Base-by-base conservation (phyloP, 2,888 invertebrate species). In the Oligia strigilis region DNA sequence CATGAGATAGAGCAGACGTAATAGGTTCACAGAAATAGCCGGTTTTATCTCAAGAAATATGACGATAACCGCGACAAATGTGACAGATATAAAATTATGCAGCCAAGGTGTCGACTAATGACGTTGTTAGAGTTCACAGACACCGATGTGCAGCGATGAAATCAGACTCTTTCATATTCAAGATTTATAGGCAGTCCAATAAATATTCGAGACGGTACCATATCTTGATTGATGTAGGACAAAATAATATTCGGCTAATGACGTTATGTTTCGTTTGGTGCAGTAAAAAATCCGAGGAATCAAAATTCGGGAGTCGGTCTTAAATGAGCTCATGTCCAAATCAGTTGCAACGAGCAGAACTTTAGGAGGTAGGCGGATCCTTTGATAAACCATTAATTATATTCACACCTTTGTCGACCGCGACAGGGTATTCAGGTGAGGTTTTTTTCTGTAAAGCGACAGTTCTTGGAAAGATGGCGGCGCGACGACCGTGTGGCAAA, bases 311-410 rank as follows among this genome's bases (percentile, higher is more conserved):
- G 83, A 88, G 89, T 81, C 75, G 11, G 70, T 67, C 72, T 83
- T 87, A 92, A 93, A 92, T 90, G 89, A 93, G 92, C 88, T 90
- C 89, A 92, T 91, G 92, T 90, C 91, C 91, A 92, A 94, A 93
- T 92, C 90, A 88, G 93, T 89, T 83, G 90, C 89, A 89, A 87
- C 88, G 88, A 85, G 82, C 85, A 87, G 43, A 82, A 88, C 84
- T 90, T 92, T 87, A 87, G 91, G 87, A 83, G 86, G 92, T 86
- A 92, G 93, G 93, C 94, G 95, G 95, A 82, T 88, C 93, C 93
- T 96, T 96, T 96, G 96, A 96, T 95, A 93, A 89, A 92, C 94
- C 95, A 96, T 97, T 95, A 95, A 96, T 97, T 96, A 96, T 93
- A 95, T 96, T 97, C 96, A 97, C 97, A 96, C 97, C 96, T 96